These are phyloP conservation scores for Conus betulinus DNA, from an alignment of 1,140 invertebrate species.

Conservation along the genomic window DNA sequence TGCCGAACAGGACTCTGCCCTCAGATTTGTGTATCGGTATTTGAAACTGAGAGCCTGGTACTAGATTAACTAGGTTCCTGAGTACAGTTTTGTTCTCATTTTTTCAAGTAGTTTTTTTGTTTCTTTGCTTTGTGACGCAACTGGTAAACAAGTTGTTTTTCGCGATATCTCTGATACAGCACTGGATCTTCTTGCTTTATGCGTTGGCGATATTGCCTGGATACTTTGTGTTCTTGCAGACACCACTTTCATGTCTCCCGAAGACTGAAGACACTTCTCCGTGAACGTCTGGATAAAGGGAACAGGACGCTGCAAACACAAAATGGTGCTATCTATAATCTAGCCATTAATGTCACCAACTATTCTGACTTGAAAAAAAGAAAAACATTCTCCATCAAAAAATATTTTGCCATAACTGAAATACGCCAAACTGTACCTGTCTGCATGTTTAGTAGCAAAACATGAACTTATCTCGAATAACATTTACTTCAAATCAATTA, in stretches of 20 bases:
- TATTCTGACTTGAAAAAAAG: background rate
- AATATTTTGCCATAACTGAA: too few species aligned
- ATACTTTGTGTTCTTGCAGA: background rate
- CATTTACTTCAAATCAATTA: too few species aligned
- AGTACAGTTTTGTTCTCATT: background rate
- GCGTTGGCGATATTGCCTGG: background rate
- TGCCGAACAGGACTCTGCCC: background rate
- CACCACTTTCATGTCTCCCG: background rate
- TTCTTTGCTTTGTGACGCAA: slow-evolving; percentile 6
- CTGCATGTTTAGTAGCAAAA: too few species aligned
- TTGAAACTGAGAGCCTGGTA: background rate
- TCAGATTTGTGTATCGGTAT: background rate
- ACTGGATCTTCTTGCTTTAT: slow-evolving; percentile 20
- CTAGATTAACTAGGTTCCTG: background rate
- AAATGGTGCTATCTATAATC: background rate
- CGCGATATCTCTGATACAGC: slow-evolving; percentile 15
- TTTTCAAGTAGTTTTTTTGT: background rate
- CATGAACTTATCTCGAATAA: too few species aligned
- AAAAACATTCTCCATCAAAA: background rate
- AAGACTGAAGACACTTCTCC: background rate
- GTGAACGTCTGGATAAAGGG: background rate
- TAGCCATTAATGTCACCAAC: background rate
- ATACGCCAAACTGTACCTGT: too few species aligned
- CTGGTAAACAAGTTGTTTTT: slow-evolving; percentile 3
- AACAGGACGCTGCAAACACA: background rate